phyloP scores from a whole-genome alignment of 2,888 invertebrate species.

The Microchrysa polita region DNA sequence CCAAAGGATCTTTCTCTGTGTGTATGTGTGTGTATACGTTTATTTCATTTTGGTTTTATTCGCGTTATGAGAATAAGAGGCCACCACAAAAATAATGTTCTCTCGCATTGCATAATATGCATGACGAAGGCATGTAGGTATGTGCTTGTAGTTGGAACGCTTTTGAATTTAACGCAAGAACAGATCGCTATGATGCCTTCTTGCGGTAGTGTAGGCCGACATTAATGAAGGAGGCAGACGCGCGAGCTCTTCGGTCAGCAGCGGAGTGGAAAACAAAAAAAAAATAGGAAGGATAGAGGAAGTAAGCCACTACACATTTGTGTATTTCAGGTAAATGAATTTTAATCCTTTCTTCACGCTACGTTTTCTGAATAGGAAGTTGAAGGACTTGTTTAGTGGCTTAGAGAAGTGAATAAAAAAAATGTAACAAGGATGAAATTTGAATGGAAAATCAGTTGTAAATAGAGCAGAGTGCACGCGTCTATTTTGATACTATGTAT shows the following conservation, averaged over 20 bases:
- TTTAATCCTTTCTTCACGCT: slow-evolving; percentile 31
- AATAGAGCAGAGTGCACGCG: no score
- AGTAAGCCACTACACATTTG: slow-evolving; percentile 31
- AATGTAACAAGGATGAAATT: no score
- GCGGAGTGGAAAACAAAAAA: background rate
- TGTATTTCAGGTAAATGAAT: slow-evolving; percentile 39
- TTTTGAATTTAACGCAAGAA: slow-evolving; percentile 39
- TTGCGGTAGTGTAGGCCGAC: slow-evolving; percentile 6
- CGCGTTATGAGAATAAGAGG: slow-evolving; percentile 42
- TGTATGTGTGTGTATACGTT: no score
- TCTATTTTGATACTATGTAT: no score
- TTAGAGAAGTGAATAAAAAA: slow-evolving; percentile 7
- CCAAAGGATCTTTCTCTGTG: slow-evolving; percentile 32
- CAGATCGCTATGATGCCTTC: slow-evolving; percentile 16
- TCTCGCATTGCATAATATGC: slow-evolving; percentile 41
- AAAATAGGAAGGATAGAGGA: slow-evolving; percentile 5
- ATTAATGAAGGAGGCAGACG: background rate
- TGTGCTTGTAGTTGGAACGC: slow-evolving; percentile 38
- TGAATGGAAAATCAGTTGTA: no score
- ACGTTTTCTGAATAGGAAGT: background rate
- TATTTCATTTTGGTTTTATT: slow-evolving; percentile 45
- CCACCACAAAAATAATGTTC: slow-evolving; percentile 43
- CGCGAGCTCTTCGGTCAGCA: background rate
- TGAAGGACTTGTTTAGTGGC: slow-evolving; percentile 5
- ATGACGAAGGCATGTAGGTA: no score